phyloP scores from a whole-genome alignment of 2,113 vertebrate species.

The Cyanoderma ruficeps region DNA sequence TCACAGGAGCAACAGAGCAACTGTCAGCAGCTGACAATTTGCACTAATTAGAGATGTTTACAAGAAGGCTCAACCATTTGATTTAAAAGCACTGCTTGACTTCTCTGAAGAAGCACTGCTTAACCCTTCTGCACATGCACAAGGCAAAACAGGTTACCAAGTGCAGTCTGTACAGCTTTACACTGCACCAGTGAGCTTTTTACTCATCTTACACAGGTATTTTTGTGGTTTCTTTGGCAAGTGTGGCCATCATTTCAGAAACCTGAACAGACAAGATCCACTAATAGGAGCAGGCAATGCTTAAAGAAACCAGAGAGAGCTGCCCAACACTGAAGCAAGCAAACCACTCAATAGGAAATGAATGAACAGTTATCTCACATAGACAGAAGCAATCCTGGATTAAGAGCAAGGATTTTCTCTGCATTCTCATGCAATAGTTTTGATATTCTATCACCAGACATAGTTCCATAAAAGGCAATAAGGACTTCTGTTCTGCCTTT shows the following conservation, averaged over 20 bases:
- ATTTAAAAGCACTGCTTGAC: not conserved
- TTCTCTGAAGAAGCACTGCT: not conserved
- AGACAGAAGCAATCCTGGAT: not conserved
- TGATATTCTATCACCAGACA: not conserved
- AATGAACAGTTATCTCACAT: not conserved
- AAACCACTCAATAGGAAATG: not conserved
- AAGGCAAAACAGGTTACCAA: not conserved
- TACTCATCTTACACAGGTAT: not conserved
- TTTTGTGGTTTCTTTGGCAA: not conserved
- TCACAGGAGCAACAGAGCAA: not conserved
- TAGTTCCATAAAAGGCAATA: not conserved
- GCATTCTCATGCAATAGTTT: not conserved
- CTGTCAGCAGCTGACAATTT: not conserved
- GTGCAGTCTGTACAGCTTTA: not conserved
- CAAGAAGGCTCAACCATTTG: not conserved
- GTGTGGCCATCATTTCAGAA: not conserved
- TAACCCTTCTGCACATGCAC: not conserved
- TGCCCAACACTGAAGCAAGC: not conserved
- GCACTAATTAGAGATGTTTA: not conserved
- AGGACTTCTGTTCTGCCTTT: not conserved
- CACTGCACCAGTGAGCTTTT: not conserved
- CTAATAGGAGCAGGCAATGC: not conserved
- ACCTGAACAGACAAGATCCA: not conserved
- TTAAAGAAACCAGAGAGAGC: not conserved
- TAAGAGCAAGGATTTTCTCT: not conserved